Conservation (phyloP, 2,113 vertebrate species). For the Cyprinodon brontotheroides region DNA sequence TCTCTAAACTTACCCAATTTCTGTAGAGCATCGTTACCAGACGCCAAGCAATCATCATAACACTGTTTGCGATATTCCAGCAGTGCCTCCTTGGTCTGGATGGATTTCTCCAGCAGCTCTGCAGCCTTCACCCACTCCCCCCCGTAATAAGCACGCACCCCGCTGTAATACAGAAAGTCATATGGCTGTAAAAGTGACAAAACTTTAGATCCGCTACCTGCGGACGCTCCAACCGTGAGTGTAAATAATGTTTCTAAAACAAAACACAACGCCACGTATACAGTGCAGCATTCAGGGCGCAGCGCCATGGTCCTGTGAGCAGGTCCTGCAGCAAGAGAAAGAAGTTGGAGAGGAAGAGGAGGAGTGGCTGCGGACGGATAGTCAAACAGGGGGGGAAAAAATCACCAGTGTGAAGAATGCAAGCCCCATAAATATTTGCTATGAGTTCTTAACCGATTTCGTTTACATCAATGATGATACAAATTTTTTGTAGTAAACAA, state of each 20-base stretch:
- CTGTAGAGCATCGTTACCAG: slow-evolving; percentile 50
- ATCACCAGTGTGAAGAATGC: neutral
- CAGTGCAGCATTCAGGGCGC: slow-evolving; percentile 40
- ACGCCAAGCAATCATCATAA: slow-evolving; percentile 67
- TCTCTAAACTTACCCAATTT: slow-evolving; percentile 59
- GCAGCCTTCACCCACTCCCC: slow-evolving; percentile 87
- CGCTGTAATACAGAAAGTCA: slow-evolving; percentile 87
- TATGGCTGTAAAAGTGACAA: slow-evolving; percentile 72
- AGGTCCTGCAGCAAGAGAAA: slow-evolving; percentile 18
- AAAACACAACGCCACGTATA: slow-evolving; percentile 78
- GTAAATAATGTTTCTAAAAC: slow-evolving; percentile 4
- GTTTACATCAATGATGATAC: neutral
- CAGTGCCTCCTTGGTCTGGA: slow-evolving; percentile 79
- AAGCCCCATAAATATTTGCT: neutral
- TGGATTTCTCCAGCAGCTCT: slow-evolving; percentile 85
- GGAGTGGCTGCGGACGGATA: slow-evolving; percentile 25
- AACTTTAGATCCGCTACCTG: slow-evolving; percentile 5
- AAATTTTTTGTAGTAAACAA: neutral
- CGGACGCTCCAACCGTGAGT: neutral
- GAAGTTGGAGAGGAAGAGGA: slow-evolving; percentile 32
- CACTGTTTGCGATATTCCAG: slow-evolving; percentile 73
- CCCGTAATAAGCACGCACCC: slow-evolving; percentile 86
- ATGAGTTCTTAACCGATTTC: too few relatives aligned
- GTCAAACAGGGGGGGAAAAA: neutral
- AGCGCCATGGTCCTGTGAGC: slow-evolving; percentile 71